Base-by-base conservation (phyloP, 1,140 invertebrate genomes). In the Choristoneura fumiferana region DNA sequence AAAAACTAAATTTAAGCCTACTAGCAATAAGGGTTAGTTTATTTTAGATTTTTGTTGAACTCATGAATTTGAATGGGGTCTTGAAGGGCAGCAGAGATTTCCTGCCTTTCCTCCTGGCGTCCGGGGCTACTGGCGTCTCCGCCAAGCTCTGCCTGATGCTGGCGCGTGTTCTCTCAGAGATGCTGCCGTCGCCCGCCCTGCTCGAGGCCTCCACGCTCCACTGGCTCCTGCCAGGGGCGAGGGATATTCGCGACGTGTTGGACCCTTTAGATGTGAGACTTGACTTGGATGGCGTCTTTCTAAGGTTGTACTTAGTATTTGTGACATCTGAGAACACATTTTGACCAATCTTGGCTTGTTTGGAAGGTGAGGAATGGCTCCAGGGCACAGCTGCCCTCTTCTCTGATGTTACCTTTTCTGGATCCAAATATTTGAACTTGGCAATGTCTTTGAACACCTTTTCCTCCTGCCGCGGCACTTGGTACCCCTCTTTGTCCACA, bases 361-460 rank as follows among this genome's bases (percentile, higher is more conserved):
- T 89, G 4, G 81, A 80, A 9, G 89, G 87, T 4, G 84, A 87
- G 1, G 85, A 85, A 13, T 87, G 81, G 18, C 37, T 67, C 75
- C 81, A 85, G 17, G 83, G 69, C 64, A 76, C 78, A 5, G 73
- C 70, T 29, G 71, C 55, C 61, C 83, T 76, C 56, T 87, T 87
- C 56, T 89, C 79, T 35, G 75, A 66, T 10, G 71, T 64, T 10
- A 81, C 56, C 55, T 80, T 86, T 36, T 87, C 80, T 9, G 79
- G 57, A 73, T 89, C 80, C n/a, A 90, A 74, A 62, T 90, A 90
- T 45, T 89, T 90, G 54, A 90, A 90, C 67, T 90, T 87, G 36
- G 69, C 69, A 8, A 90, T 86, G 56, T 82, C 79, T 63, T 74
- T 79, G 6, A 76, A 13, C 8, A 61, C 45, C 60, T 73, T 70